Evolutionary conservation across 2,113 vertebrate genomes (phyloP).

Genomic region (Callionymus lyra): DNA sequence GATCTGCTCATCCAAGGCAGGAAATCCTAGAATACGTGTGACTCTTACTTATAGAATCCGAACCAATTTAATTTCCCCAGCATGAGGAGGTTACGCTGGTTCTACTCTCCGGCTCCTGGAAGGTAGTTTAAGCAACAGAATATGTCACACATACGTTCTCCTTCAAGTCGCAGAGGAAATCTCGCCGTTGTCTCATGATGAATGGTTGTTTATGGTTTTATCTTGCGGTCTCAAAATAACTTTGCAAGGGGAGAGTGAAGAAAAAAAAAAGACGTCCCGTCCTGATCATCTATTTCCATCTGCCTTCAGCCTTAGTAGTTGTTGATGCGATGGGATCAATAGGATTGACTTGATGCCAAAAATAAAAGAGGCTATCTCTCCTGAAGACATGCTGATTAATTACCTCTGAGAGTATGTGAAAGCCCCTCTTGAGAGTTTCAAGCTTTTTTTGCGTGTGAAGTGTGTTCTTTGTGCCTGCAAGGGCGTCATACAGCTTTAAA

Average conservation of each 20-base stretch:
- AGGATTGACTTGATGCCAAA: slow-evolving; percentile 20
- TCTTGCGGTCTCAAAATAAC: slow-evolving; percentile 37
- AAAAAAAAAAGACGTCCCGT: slow-evolving; percentile 22
- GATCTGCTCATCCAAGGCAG: not conserved
- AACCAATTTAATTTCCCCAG: too few species aligned
- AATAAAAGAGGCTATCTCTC: slow-evolving; percentile 9
- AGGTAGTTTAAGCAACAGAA: slow-evolving; percentile 20
- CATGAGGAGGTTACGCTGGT: too few species aligned
- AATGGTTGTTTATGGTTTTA: slow-evolving; percentile 48
- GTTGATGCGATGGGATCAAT: slow-evolving; percentile 33
- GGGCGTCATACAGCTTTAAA: slow-evolving; percentile 7
- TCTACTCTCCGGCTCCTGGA: not conserved
- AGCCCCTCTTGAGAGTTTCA: not conserved
- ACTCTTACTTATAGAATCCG: too few species aligned
- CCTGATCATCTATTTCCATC: slow-evolving; percentile 30
- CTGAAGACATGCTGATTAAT: slow-evolving; percentile 25
- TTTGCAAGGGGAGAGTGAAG: slow-evolving; percentile 4
- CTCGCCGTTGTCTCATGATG: slow-evolving; percentile 34
- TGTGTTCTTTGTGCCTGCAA: slow-evolving; percentile 5
- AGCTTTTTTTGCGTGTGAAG: slow-evolving; percentile 1
- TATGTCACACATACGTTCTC: slow-evolving; percentile 29
- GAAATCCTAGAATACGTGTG: not conserved
- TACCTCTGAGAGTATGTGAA: not conserved
- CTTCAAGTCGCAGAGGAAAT: slow-evolving; percentile 34
- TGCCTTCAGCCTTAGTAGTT: slow-evolving; percentile 12